phyloP scores from a whole-genome alignment of 2,888 invertebrate genomes.

The Molorchus minor region DNA sequence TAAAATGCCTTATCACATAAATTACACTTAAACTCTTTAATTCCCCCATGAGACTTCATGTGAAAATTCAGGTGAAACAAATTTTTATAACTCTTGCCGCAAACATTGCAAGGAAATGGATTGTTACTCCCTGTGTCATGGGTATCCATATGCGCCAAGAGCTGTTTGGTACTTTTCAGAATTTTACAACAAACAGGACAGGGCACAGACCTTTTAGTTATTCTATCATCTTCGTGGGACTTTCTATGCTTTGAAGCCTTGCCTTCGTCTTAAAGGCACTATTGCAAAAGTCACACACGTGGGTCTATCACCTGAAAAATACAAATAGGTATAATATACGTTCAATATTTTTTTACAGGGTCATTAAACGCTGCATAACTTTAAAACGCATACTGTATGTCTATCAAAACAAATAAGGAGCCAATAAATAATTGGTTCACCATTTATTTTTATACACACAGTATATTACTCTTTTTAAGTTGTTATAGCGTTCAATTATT shows the following conservation, averaged over 20 bases:
- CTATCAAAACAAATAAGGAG: no score
- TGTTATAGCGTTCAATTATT: no score
- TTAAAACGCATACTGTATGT: no score
- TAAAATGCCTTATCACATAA: conserved; percentile 54
- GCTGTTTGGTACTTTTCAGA: conserved; percentile 51
- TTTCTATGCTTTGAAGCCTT: conserved; percentile 54
- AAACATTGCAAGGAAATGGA: conserved; percentile 52
- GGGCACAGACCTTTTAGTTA: conserved; percentile 47
- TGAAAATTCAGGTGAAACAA: conserved; percentile 50
- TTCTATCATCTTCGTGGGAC: conserved; percentile 46
- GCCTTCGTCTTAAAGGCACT: conserved; percentile 56
- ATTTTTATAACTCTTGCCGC: conserved; percentile 53
- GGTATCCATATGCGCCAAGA: conserved; percentile 50
- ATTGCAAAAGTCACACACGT: conserved; percentile 54
- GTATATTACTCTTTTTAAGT: no score
- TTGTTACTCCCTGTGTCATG: conserved; percentile 48
- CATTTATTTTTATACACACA: no score
- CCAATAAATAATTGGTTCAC: no score
- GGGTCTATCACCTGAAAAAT: conserved; percentile 52
- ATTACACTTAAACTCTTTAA: conserved; percentile 51
- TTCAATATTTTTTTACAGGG: no score
- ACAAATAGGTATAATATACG: neutral
- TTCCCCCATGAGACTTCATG: conserved; percentile 47
- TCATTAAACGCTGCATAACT: no score
- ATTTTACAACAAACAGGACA: conserved; percentile 53